A percentile compares a stretch with the other conserved stretches of the same genome.
phyloP scores from a whole-genome alignment of 2,888 invertebrate genomes.

The Ochropacha duplaris region DNA sequence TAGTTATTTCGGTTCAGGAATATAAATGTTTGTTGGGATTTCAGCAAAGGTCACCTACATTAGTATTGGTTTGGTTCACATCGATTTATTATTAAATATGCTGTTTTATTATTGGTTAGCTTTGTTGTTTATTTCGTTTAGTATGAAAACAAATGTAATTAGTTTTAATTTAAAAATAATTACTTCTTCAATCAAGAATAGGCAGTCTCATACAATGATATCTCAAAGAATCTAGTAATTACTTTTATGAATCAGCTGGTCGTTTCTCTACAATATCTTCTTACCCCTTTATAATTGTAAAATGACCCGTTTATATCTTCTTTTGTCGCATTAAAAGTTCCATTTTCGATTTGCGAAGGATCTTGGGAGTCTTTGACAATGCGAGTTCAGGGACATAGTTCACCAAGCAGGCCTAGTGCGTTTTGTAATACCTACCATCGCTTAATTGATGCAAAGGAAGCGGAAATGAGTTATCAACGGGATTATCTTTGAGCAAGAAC shows the following conservation, averaged over 20 bases:
- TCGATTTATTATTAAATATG: neutral
- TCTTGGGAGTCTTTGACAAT: neutral
- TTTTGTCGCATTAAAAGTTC: neutral
- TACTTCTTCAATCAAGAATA: too few species aligned
- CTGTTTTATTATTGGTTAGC: neutral
- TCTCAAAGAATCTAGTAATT: too few species aligned
- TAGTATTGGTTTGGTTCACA: neutral
- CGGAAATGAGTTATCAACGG: slow-evolving; percentile 1
- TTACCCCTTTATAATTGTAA: too few species aligned
- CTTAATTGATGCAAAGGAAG: slow-evolving; percentile 1
- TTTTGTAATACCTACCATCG: neutral
- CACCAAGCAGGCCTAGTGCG: neutral
- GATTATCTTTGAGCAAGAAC: slow-evolving; percentile 1
- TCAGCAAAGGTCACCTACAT: slow-evolving; percentile 3
- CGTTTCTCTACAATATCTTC: too few species aligned
- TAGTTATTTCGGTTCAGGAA: slow-evolving; percentile 1
- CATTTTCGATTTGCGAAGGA: neutral
- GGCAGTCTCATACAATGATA: too few species aligned
- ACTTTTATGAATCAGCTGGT: too few species aligned
- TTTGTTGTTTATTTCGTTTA: too few species aligned
- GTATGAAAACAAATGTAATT: too few species aligned
- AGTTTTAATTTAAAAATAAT: too few species aligned
- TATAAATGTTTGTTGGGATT: slow-evolving; percentile 3
- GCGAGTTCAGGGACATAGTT: neutral
- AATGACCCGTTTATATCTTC: neutral